Percentiles rank a stretch among this genome's conserved stretches.
Evolutionary conservation across 2,113 vertebrate species (phyloP).

Genomic region (Typhlomys cinereus): DNA sequence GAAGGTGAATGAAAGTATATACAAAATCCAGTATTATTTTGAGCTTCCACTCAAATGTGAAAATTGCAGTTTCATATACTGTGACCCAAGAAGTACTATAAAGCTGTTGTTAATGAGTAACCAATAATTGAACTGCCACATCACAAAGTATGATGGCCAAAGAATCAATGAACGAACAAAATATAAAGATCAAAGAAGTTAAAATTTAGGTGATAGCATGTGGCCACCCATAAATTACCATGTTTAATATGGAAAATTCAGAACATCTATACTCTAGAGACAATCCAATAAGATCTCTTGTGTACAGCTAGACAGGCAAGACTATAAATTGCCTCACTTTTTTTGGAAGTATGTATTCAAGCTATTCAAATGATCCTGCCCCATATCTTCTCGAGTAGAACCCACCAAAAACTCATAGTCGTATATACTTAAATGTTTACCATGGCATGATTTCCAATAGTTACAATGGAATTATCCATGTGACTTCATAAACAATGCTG

Average conservation of each 20-base stretch:
- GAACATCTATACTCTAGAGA: neutral
- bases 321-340: neutral
- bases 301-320: neutral
- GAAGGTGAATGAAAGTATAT: neutral
- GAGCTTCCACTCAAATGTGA: neutral
- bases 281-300: neutral
- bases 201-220: neutral
- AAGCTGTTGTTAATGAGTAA: neutral
- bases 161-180: neutral
- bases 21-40: neutral
- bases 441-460: neutral
- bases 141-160: neutral
- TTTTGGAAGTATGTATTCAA: neutral
- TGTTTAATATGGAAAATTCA: neutral
- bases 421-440: neutral
- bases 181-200: neutral
- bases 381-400: neutral
- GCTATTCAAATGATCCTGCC: neutral
- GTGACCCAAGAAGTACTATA: neutral
- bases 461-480: neutral
- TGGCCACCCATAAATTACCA: no score
- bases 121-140: neutral
- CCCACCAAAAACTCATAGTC: neutral
- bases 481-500: neutral
- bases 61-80: conserved; percentile 4